Conservation (phyloP, 2,797 vertebrate species). For the Acestrorhynchus altus region DNA sequence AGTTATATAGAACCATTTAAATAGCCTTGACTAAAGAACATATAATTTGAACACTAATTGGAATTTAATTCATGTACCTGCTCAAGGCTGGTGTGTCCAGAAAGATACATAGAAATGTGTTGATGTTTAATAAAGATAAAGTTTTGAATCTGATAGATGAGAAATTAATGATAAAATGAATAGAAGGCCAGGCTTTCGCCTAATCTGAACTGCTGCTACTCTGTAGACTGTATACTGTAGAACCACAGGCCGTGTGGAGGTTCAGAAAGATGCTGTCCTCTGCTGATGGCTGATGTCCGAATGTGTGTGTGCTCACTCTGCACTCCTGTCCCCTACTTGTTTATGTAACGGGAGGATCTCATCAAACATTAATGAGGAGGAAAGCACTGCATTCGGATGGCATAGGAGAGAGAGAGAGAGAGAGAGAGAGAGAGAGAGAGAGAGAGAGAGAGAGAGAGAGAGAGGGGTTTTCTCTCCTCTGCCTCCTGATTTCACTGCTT, state of each 20-base stretch:
- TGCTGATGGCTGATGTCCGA: background rate
- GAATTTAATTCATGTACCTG: too few relatives aligned
- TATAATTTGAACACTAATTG: too few relatives aligned
- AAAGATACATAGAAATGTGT: too few relatives aligned
- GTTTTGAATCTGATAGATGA: background rate
- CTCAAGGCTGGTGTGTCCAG: too few relatives aligned
- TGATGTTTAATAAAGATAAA: background rate
- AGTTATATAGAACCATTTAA: too few relatives aligned
- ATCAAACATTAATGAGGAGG: conserved; percentile 57
- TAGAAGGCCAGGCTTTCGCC: background rate
- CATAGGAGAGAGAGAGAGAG: conserved; percentile 5
- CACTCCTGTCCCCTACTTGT: conserved; percentile 21
- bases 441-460: background rate
- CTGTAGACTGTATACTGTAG: background rate
- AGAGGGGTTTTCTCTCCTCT: background rate
- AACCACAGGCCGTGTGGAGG: background rate
- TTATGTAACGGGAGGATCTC: conserved; percentile 59
- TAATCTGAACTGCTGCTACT: background rate
- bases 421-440: background rate
- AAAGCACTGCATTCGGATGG: conserved; percentile 5
- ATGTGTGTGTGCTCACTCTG: background rate
- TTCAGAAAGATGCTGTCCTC: conserved; percentile 8
- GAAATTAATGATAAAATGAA: background rate
- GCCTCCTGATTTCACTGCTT: background rate
- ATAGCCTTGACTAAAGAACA: too few relatives aligned